phyloP scores from a whole-genome alignment of 1,140 invertebrate species.

The Drosophila lacteicornis region DNA sequence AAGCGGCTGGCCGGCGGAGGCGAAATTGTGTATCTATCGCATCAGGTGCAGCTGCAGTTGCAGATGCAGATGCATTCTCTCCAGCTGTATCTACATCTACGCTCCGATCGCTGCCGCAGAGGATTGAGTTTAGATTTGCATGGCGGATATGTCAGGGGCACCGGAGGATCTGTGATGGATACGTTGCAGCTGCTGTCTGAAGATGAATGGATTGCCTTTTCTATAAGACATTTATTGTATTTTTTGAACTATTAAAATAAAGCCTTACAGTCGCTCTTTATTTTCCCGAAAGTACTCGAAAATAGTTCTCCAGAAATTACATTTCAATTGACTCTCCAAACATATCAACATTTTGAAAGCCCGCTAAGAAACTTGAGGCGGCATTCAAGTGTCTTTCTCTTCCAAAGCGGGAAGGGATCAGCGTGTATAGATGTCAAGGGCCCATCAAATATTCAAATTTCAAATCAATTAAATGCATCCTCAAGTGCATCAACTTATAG shows the following conservation, averaged over 20 bases:
- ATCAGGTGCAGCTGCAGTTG: slow-evolving; percentile 29
- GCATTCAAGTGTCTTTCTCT: slow-evolving; percentile 31
- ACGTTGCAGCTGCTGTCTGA: slow-evolving; percentile 20
- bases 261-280: too few relatives aligned
- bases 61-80: slow-evolving; percentile 18
- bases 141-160: slow-evolving; percentile 26
- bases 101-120: slow-evolving; percentile 6
- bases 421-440: slow-evolving; percentile 30
- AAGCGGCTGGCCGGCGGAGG: slow-evolving; percentile 10
- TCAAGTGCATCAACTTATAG: slow-evolving; percentile 22
- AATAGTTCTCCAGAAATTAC: slow-evolving; percentile 3
- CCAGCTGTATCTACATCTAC: slow-evolving; percentile 11
- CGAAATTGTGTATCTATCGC: slow-evolving; percentile 22
- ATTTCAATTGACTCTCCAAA: slow-evolving; percentile 38
- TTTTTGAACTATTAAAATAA: not conserved
- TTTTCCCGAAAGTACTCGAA: not conserved
- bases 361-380: slow-evolving; percentile 8
- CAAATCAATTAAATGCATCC: slow-evolving; percentile 35
- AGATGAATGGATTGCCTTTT: not conserved
- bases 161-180: not conserved
- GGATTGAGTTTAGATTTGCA: slow-evolving; percentile 26
- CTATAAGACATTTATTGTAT: not conserved
- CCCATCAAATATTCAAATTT: slow-evolving; percentile 51
- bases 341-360: slow-evolving; percentile 20
- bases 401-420: slow-evolving; percentile 14